Conservation (phyloP, 2,888 invertebrate genomes). For the Silvanus unidentatus region DNA sequence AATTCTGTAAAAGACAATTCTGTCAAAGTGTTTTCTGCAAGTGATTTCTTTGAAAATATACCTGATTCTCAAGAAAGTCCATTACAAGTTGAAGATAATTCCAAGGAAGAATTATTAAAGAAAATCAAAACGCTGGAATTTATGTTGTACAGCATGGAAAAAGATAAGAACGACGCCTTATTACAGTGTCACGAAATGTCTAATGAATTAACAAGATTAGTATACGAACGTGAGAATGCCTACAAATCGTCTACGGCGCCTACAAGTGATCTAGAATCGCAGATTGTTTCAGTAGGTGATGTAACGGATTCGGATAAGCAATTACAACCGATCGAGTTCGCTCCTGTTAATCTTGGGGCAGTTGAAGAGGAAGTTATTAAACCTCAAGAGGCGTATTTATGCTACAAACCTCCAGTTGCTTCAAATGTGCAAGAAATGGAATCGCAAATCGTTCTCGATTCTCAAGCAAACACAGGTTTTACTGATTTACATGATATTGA, state of each 20-base stretch:
- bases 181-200: conserved; percentile 40
- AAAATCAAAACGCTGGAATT: conserved; percentile 44
- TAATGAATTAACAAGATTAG: conserved; percentile 37
- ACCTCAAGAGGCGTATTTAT: conserved; percentile 34
- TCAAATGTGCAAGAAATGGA: conserved; percentile 17
- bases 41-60: conserved; percentile 3
- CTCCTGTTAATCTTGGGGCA: too few species aligned
- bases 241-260: background rate
- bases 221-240: conserved; percentile 23
- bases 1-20: too few species aligned
- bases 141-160: conserved; percentile 42
- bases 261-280: conserved; percentile 16
- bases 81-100: too few species aligned
- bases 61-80: background rate
- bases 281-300: conserved; percentile 15
- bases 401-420: conserved; percentile 19
- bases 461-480: background rate
- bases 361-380: conserved; percentile 28
- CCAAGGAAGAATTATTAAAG: conserved; percentile 35
- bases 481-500: conserved; percentile 17
- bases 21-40: too few species aligned
- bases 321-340: background rate
- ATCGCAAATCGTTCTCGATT: conserved; percentile 23
- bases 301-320: background rate
- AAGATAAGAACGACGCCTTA: conserved; percentile 41